Conservation (phyloP, 2,113 vertebrate genomes). For the Tenrec ecaudatus region DNA sequence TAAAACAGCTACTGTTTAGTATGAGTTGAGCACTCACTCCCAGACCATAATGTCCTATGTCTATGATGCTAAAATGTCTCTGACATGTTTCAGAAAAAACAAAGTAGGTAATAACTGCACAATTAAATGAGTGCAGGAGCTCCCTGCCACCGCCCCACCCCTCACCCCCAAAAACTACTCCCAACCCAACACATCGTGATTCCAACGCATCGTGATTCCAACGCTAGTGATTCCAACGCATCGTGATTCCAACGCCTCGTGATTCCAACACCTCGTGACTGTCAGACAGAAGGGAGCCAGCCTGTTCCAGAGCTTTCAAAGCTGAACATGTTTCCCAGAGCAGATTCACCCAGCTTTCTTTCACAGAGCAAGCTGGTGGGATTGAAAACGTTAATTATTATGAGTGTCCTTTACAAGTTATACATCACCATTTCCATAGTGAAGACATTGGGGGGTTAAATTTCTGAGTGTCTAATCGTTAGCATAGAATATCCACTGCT, state of each 20-base stretch:
- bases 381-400: not conserved
- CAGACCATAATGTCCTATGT: not conserved
- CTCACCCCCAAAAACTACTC: not conserved
- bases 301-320: not conserved
- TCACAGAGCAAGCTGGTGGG: not conserved
- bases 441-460: not conserved
- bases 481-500: not conserved
- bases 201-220: not conserved
- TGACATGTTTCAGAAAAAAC: constrained; percentile 1
- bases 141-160: not conserved
- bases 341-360: not conserved
- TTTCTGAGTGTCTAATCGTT: constrained; percentile 8
- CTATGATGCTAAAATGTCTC: not conserved
- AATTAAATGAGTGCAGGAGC: not conserved
- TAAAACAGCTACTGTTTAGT: constrained; percentile 21
- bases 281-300: not conserved
- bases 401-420: not conserved
- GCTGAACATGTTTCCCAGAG: not conserved
- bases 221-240: too few relatives aligned
- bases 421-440: not conserved
- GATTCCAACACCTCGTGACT: not conserved
- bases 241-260: not conserved
- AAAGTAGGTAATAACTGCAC: constrained; percentile 12
- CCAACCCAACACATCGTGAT: not conserved
- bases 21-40: not conserved